Conservation (phyloP, 2,113 vertebrate genomes). For the Xenus cinereus region DNA sequence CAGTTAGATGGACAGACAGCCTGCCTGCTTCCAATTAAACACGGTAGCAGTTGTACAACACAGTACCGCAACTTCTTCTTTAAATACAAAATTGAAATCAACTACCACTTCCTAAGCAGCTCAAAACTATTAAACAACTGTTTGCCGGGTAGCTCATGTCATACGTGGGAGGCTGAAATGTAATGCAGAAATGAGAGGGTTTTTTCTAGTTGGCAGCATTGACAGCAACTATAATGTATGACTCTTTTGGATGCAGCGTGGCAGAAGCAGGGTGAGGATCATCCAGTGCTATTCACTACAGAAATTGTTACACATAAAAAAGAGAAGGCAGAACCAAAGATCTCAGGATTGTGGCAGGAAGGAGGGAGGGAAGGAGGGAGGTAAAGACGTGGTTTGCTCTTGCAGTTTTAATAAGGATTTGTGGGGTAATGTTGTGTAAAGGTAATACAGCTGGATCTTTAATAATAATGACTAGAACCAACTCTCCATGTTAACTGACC, state of each 20-base stretch:
- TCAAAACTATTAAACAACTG: slow-evolving; percentile 56
- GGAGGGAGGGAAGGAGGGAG: neutral
- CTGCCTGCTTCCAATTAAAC: neutral
- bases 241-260: neutral
- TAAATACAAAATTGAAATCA: slow-evolving; percentile 23
- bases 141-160: slow-evolving; percentile 38
- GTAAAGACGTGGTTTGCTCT: neutral
- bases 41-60: neutral
- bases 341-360: neutral
- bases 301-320: slow-evolving; percentile 1
- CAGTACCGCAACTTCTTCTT: neutral
- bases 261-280: slow-evolving; percentile 22
- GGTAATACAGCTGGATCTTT: slow-evolving; percentile 63
- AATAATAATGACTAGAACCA: slow-evolving; percentile 63
- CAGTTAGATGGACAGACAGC: neutral
- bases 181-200: slow-evolving; percentile 33
- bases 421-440: slow-evolving; percentile 48
- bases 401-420: slow-evolving; percentile 51
- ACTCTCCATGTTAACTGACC: slow-evolving; percentile 72
- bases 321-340: slow-evolving; percentile 6
- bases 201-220: slow-evolving; percentile 46
- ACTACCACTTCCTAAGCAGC: slow-evolving; percentile 44
- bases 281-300: neutral
- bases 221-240: slow-evolving; percentile 27
- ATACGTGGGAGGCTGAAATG: slow-evolving; percentile 39